Evolutionary conservation across 2,888 invertebrate species (phyloP), one percentile per base, ranked within the genome.

Genomic region (Apodemia hepburni): DNA sequence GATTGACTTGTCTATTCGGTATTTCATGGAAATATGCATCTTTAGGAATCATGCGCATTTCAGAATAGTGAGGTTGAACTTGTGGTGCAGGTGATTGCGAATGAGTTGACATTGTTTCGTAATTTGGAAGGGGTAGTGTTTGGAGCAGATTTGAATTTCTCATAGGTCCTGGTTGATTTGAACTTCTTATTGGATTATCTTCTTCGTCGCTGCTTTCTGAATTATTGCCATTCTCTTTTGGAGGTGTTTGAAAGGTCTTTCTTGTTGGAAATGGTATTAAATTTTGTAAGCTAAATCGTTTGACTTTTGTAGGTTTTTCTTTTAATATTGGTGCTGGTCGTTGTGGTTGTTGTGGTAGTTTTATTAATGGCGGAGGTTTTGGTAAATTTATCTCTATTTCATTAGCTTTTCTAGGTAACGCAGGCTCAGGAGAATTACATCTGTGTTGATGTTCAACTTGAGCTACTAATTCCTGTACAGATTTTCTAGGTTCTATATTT

Each of bases 401-500:
- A 42, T 75, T 72, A 66, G 73, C 73, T 73, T 87, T 81, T 78
- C 85, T 77, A 70, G 79, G 72, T 78, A 85, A 62, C 35, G 76
- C 74, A 71, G 84, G 67, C 64, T 88, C 90, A 2, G 88, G 89
- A 5, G 86, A 84, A 72, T 76, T 74, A 73, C 85, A 73, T 75
- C 87, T 76, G 64, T 89, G 87, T 61, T 92, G 84, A 35, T 86
- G 87, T 76, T 94, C 94, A 11, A 94, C 93, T 75, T 92, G 91
- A 1, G 94, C 94, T 29, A 94, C 94, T 70, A 94, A 79, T 73
- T 94, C 94, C 71, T 94, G 94, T 0, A 94, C 94, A 0, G 93
- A 92, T 69, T 89, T 93, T 58, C 93, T 84, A 2, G 86, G 85
- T 60, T 84, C 85, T 27, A 79, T 71, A 51, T 68, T 77, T 29